These are phyloP conservation scores for Sciurus niger DNA, from an alignment of 2,113 vertebrate genomes.

Conservation along the genomic window DNA sequence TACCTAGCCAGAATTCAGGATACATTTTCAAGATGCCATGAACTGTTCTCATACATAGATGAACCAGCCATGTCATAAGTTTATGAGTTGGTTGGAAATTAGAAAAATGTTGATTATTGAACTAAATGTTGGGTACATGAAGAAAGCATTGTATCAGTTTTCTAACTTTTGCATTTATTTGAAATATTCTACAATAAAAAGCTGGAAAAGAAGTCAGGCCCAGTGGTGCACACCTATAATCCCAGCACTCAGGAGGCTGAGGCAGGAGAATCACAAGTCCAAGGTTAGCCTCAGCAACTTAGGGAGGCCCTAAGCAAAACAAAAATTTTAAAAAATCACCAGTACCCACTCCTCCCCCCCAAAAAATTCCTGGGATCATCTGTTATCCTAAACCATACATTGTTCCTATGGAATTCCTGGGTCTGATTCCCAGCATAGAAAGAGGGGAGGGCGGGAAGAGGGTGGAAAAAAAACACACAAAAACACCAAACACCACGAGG, in stretches of 20 bases:
- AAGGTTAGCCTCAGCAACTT: no score
- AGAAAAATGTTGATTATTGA: slow-evolving; percentile 22
- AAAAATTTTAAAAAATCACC: no score
- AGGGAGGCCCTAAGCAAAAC: no score
- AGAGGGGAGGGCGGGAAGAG: no score
- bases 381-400: neutral
- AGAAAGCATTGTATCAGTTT: neutral
- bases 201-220: neutral
- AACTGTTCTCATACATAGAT: neutral
- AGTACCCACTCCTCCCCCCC: no score
- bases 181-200: slow-evolving; percentile 47
- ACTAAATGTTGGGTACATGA: neutral
- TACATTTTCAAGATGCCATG: neutral
- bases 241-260: no score
- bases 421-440: no score
- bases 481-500: neutral
- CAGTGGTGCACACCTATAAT: no score
- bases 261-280: no score
- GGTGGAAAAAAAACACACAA: neutral
- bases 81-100: neutral
- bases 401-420: neutral
- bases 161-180: slow-evolving; percentile 8
- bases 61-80: neutral
- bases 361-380: neutral
- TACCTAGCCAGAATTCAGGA: neutral